phyloP scores from a whole-genome alignment of 1,140 invertebrate species.

The Procambarus virginalis region DNA sequence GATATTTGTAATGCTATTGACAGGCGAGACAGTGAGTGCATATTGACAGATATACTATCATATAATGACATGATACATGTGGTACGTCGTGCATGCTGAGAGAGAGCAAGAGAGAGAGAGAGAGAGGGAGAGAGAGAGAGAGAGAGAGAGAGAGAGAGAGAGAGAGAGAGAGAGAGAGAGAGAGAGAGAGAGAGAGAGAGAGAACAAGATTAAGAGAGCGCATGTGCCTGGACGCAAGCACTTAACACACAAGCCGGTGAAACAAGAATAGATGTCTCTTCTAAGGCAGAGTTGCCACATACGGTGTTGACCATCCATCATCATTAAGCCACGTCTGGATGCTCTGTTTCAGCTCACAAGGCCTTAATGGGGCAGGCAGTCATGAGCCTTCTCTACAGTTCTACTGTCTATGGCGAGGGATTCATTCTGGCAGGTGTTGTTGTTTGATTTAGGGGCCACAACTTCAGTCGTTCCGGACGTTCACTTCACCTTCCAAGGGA shows the following conservation, averaged over 20 bases:
- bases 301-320: slow-evolving; percentile 24
- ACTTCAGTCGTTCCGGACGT: too few relatives aligned
- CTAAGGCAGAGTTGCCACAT: neutral
- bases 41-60: too few relatives aligned
- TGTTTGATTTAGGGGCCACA: too few relatives aligned
- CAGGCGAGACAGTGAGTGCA: too few relatives aligned
- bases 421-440: slow-evolving; percentile 33
- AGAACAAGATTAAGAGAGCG: too few relatives aligned
- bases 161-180: too few relatives aligned
- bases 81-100: neutral
- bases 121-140: neutral
- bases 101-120: neutral
- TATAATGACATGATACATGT: too few relatives aligned
- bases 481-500: too few relatives aligned
- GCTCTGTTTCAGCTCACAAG: slow-evolving; percentile 11
- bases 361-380: slow-evolving; percentile 23
- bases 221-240: too few relatives aligned
- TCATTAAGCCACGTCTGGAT: slow-evolving; percentile 23
- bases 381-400: slow-evolving; percentile 20
- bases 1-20: too few relatives aligned
- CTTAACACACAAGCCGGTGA: too few relatives aligned
- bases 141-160: neutral
- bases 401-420: neutral
- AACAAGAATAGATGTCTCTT: slow-evolving; percentile 12
- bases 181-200: too few relatives aligned